Evolutionary conservation across 2,797 vertebrate species (phyloP), one percentile per base, ranked within the genome.

Genomic region (Falco peregrinus): DNA sequence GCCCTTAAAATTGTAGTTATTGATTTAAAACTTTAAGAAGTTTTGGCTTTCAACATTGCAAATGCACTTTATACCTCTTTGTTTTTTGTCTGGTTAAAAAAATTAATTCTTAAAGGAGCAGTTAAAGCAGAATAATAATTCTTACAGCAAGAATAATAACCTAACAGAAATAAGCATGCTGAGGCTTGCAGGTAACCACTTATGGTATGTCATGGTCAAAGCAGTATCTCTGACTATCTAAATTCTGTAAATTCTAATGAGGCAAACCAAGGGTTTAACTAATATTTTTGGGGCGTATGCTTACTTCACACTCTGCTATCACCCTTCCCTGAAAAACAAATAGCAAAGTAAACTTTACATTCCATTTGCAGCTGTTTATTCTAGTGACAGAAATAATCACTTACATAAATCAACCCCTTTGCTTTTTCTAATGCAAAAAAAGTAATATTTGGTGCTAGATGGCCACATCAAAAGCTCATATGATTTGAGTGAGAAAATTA

Each of bases 281-380:
- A 65, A 7, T 79, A 39, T 47, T 80, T 90, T 50, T 50, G 5
- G 43, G 9, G 19, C 70, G 14, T n/a, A 77, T 53, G 50, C 53
- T 75, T 90, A 74, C 29, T 92, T 93, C 61, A 71, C 37, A 78
- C 56, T 71, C 59, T 84, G 41, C 41, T 73, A 57, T 53, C 71
- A 87, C 16, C 35, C 48, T 80, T 78, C 24, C 35, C 71, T 80
- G 63, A 83, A 94, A 94, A 95, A 91, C 33, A 83, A 95, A 77
- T 29, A 97, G 85, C 73, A 94, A 96, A 97, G 87, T 87, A 94
- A 96, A 93, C 89, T 91, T 93, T 84, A 84, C 60, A 94, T 96
- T 90, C 91, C 97, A 92, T 96, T 97, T 97, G 95, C 95, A 97
- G 26, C 91, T 93, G 71, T 75, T 95, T 96, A 83, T 94, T 95